These are phyloP conservation scores for Trilocha varians DNA, from an alignment of 2,888 invertebrate genomes.

Conservation along the genomic window DNA sequence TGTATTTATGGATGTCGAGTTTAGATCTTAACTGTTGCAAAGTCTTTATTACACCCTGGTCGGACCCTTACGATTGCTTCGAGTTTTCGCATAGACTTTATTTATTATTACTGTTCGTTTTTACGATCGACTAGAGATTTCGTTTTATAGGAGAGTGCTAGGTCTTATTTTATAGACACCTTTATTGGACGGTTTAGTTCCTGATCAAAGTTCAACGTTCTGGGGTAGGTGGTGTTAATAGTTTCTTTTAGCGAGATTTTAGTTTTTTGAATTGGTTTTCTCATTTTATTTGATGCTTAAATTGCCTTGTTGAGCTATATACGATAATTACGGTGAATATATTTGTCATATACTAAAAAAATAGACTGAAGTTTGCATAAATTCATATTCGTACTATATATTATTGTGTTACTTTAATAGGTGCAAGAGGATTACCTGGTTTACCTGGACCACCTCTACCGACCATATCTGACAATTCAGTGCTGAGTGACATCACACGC, in stretches of 20 bases:
- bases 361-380: too few relatives aligned
- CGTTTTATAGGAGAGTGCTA: constrained; percentile 20
- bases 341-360: too few relatives aligned
- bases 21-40: constrained; percentile 60
- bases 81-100: constrained; percentile 36
- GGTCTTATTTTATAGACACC: background rate
- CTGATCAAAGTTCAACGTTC: background rate
- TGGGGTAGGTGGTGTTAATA: too few relatives aligned
- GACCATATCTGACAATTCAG: constrained; percentile 38
- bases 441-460: constrained; percentile 39
- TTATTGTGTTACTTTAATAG: constrained; percentile 24
- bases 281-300: too few relatives aligned
- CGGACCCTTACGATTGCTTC: constrained; percentile 42
- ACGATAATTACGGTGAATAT: too few relatives aligned
- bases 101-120: constrained; percentile 53
- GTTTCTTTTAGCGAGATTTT: too few relatives aligned
- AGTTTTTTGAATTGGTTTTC: too few relatives aligned
- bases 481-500: constrained; percentile 32
- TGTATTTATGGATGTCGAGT: constrained; percentile 61
- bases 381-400: too few relatives aligned
- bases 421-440: constrained; percentile 50
- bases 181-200: background rate
- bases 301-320: too few relatives aligned
- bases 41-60: constrained; percentile 56
- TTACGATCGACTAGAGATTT: constrained; percentile 39